Evolutionary conservation across 1,140 invertebrate genomes (phyloP), one percentile per base, ranked within the genome.

Genomic region (Choristoneura fumiferana): DNA sequence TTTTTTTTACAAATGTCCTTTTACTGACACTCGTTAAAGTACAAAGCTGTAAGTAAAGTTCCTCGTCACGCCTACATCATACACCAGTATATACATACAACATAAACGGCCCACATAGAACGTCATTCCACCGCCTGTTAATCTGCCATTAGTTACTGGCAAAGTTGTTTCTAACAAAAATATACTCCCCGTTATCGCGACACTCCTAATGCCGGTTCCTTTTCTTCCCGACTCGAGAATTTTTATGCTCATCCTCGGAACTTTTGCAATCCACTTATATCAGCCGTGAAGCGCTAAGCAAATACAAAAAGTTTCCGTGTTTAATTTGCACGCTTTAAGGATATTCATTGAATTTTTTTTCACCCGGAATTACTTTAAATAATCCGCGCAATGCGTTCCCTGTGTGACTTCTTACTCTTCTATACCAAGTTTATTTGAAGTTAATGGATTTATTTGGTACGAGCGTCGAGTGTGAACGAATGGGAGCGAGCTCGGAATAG

Each of bases 181-280:
- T 73, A 85, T 67, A 78, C 77, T 81, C 67, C 56, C 73, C 65
- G 75, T 74, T 83, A 87, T 82, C 80, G 81, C 80, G 82, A 81
- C 84, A 82, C 72, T 78, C 78, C 81, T 81, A 83, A 82, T 78
- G 82, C 79, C 77, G 82, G 80, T 72, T 78, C 82, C 80, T 83
- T 76, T 80, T 75, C 78, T 76, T 75, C 76, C 69, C 69, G 73
- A 80, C 78, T 75, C 66, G 66, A 81, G 73, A 69, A 84, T 84
- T 86, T 85, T 86, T 85, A 88, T 86, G 81, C 79, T 83, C 85
- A 86, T 88, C 85, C 81, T 81, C 69, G 54, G 76, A 88, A 88
- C 83, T 86, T 88, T 88, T 73, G 81, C 83, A 88, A 88, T 88
- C 76, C 85, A 86, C 83, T 88, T 86, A 88, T 84, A 87, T 87